Evolutionary conservation across 64 coral and sea anemone genomes (phyloP), one percentile per base, ranked within the genome.

Genomic region (Stylophora pistillata): DNA sequence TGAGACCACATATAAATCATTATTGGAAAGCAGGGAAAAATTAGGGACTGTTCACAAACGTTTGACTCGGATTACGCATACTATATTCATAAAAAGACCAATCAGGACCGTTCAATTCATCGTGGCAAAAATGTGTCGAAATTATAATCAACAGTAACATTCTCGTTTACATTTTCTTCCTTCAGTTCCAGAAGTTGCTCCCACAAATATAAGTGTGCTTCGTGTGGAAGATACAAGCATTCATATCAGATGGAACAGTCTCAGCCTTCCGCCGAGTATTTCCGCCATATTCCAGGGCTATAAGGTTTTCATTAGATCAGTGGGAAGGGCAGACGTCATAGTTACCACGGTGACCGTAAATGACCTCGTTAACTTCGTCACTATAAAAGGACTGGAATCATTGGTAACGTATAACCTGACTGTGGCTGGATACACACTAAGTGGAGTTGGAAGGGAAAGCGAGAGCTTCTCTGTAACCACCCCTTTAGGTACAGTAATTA

Each of bases 251-350:
- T 90, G 88, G 88, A 54, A 55, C 20, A 2, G 65, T 73, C 88
- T 78, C 28, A 59, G 53, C 7, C 66, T 90, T 18, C 53, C 73
- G 2, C 1, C 10, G 3, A 58, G 13, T 2, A 52, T 52, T 2
- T 29, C 25, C n/a, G 54, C 52, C 5, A 23, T 73, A 14, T 80
- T 82, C 17, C 88, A 82, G 78, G 88, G 88, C 12, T 90, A 82
- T 54, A 52, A 74, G 15, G 88, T 90, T 28, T 82, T 72, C 37
- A 2, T 71, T 18, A 66, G 41, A 68, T 58, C 27, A 47, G 58
- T 58, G 0, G 37, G 37, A 84, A 65, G 29, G 1, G 16, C 15
- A 18, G 53, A 16, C 25, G 14, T 84, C 28, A 55, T 56, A 15
- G 23, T 56, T 53, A 57, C 53, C n/a, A 56, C n/a, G n/a, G n/a